phyloP scores from a whole-genome alignment of 2,113 vertebrate species.

The Campylomormyrus tamandua region DNA sequence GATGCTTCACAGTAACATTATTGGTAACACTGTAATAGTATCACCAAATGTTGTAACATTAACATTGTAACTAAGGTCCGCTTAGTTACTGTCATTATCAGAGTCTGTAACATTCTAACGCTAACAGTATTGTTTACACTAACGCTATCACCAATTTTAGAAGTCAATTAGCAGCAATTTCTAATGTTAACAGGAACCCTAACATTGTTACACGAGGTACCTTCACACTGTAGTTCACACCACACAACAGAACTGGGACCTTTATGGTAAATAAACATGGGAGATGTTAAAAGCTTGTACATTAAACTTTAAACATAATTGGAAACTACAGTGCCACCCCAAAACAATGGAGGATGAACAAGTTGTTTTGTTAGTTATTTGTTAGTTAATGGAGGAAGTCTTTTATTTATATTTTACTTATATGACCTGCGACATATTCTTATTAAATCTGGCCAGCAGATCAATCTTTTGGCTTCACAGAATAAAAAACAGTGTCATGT shows the following conservation, averaged over 20 bases:
- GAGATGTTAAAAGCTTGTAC: neutral
- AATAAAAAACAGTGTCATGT: too few relatives aligned
- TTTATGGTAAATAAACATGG: neutral
- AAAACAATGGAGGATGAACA: too few relatives aligned
- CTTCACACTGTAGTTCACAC: neutral
- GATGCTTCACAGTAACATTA: neutral
- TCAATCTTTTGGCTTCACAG: too few relatives aligned
- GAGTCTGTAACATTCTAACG: neutral
- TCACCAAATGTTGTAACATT: neutral
- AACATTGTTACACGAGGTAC: neutral
- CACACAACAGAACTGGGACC: neutral
- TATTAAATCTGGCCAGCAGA: too few relatives aligned
- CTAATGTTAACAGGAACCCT: neutral
- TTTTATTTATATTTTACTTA: too few relatives aligned
- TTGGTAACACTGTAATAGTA: neutral
- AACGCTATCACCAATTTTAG: neutral
- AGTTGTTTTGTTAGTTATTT: too few relatives aligned
- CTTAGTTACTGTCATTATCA: neutral
- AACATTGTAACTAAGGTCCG: neutral
- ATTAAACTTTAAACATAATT: too few relatives aligned
- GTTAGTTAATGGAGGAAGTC: too few relatives aligned
- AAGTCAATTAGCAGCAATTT: neutral
- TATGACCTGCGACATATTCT: too few relatives aligned
- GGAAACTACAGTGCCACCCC: too few relatives aligned
- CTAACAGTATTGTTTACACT: neutral